phyloP scores from a whole-genome alignment of 2,113 vertebrate species.

The Nibea albiflora region DNA sequence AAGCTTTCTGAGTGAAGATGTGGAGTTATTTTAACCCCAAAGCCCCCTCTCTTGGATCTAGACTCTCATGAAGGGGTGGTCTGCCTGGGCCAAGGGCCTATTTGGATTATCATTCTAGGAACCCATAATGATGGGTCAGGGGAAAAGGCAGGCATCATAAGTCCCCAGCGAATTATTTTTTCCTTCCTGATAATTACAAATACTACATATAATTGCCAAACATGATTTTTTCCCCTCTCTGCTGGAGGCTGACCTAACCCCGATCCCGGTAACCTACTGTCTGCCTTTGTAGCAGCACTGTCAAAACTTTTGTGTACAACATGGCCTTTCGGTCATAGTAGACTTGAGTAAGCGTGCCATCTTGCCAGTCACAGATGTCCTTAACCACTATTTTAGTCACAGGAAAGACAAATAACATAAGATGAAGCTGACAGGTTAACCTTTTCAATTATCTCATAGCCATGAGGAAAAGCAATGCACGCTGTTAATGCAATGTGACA shows the following conservation, averaged over 20 bases:
- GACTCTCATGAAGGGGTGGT: constrained; percentile 41
- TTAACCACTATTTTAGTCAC: constrained; percentile 50
- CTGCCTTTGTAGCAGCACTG: constrained; percentile 32
- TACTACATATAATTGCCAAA: neutral
- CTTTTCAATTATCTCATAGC: constrained; percentile 79
- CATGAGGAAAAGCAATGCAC: constrained; percentile 59
- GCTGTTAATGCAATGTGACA: constrained; percentile 71
- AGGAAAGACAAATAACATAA: constrained; percentile 59
- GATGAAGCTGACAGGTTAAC: constrained; percentile 78
- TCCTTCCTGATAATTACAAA: neutral
- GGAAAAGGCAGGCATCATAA: neutral
- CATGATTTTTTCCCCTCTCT: neutral
- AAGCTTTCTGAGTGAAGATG: constrained; percentile 63
- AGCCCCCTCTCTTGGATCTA: constrained; percentile 35
- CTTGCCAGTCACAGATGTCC: constrained; percentile 61
- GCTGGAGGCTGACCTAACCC: neutral
- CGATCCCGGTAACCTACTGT: constrained; percentile 1
- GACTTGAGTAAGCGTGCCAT: constrained; percentile 47
- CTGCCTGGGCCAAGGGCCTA: constrained; percentile 16
- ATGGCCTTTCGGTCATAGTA: constrained; percentile 54
- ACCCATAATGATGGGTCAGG: constrained; percentile 18
- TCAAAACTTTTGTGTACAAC: constrained; percentile 39
- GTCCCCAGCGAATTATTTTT: neutral
- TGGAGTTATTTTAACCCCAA: constrained; percentile 76
- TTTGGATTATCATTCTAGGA: constrained; percentile 11